Evolutionary conservation across 2,888 invertebrate species (phyloP).

Genomic region (Siphlonurus alternatus): DNA sequence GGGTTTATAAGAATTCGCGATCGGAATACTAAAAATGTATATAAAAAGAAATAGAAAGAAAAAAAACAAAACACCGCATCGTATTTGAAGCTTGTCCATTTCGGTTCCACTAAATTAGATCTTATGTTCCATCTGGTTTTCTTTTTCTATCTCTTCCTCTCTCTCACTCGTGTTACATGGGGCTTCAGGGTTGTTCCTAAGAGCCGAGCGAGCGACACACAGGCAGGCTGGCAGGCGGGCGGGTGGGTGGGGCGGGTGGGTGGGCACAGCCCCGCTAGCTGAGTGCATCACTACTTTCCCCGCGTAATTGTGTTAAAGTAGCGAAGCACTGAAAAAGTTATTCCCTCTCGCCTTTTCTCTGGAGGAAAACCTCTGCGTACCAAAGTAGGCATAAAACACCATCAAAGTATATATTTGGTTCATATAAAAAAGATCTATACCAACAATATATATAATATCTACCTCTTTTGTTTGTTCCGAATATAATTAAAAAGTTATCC

Average conservation of each 20-base stretch:
- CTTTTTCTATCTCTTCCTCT: too few species aligned
- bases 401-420: neutral
- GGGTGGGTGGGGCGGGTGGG: neutral
- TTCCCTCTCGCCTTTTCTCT: neutral
- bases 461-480: neutral
- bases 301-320: constrained; percentile 1
- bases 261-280: neutral
- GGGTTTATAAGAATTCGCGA: neutral
- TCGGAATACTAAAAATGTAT: neutral
- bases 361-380: neutral
- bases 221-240: neutral
- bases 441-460: neutral
- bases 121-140: constrained; percentile 3
- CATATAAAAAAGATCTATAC: neutral
- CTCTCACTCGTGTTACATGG: neutral
- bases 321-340: neutral
- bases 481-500: neutral
- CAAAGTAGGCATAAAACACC: neutral
- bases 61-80: neutral
- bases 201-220: neutral
- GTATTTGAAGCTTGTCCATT: constrained; percentile 11
- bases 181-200: neutral
- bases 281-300: neutral
- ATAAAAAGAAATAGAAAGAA: neutral
- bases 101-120: constrained; percentile 16